Percentiles rank a stretch among this genome's conserved stretches.
phyloP scores from a whole-genome alignment of 2,113 vertebrate genomes.

The Aplodontia rufa region DNA sequence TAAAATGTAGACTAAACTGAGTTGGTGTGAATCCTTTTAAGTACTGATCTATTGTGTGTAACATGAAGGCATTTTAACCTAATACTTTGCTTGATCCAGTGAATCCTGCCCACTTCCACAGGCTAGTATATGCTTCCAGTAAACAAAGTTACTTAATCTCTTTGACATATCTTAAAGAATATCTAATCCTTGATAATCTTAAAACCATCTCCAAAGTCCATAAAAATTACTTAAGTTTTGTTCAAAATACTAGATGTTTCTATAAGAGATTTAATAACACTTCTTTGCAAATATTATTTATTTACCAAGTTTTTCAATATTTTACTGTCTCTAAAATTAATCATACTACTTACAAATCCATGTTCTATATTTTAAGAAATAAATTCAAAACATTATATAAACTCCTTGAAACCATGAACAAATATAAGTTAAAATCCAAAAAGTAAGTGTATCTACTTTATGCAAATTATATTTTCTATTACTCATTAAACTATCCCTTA shows the following conservation, averaged over 20 bases:
- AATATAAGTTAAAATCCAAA: background rate
- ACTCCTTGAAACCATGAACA: background rate
- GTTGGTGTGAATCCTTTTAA: background rate
- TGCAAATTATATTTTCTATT: background rate
- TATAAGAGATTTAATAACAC: background rate
- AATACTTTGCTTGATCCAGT: background rate
- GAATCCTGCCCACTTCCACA: background rate
- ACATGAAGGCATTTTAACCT: background rate
- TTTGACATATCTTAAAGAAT: constrained; percentile 8
- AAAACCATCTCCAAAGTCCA: background rate
- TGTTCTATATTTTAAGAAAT: background rate
- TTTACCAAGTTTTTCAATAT: background rate
- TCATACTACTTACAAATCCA: background rate
- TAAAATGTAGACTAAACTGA: background rate
- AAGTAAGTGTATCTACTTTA: background rate
- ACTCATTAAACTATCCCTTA: background rate
- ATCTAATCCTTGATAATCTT: background rate
- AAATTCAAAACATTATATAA: background rate
- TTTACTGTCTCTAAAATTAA: constrained; percentile 10
- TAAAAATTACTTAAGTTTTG: constrained; percentile 23
- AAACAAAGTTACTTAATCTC: background rate
- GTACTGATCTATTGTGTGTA: background rate
- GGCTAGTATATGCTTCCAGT: background rate
- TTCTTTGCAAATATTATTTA: background rate
- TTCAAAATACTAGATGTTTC: constrained; percentile 32